phyloP scores from a whole-genome alignment of 2,113 vertebrate species.

The Austrofundulus limnaeus region DNA sequence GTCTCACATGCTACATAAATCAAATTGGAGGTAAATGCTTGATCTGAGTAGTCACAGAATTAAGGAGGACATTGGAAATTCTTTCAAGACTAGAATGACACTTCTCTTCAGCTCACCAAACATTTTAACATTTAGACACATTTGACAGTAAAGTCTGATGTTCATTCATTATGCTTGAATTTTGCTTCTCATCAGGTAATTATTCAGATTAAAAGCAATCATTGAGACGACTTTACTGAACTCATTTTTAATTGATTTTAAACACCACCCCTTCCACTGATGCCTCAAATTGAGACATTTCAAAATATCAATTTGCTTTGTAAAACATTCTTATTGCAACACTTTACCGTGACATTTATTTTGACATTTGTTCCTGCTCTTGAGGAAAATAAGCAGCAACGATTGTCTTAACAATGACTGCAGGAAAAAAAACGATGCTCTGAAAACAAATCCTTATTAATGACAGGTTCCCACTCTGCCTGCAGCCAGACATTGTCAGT shows the following conservation, averaged over 20 bases:
- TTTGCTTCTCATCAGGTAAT: slow-evolving; percentile 52
- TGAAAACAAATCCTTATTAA: slow-evolving; percentile 18
- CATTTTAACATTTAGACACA: slow-evolving; percentile 49
- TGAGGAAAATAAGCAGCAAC: not conserved
- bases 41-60: slow-evolving; percentile 59
- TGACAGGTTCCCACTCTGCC: slow-evolving; percentile 35
- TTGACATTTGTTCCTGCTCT: not conserved
- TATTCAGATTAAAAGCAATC: slow-evolving; percentile 45
- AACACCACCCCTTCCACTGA: not conserved
- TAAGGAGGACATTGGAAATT: slow-evolving; percentile 35
- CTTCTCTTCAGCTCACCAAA: slow-evolving; percentile 36
- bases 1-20: slow-evolving; percentile 7
- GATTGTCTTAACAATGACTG: not conserved
- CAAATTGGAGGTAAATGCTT: slow-evolving; percentile 24
- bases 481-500: slow-evolving; percentile 26
- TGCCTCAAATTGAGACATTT: slow-evolving; percentile 8
- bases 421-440: slow-evolving; percentile 3
- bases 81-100: slow-evolving; percentile 52
- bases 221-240: slow-evolving; percentile 40
- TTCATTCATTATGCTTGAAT: slow-evolving; percentile 21
- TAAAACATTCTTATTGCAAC: not conserved
- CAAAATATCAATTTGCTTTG: not conserved
- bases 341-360: not conserved
- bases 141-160: slow-evolving; percentile 27
- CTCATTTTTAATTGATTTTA: slow-evolving; percentile 46